These are phyloP conservation scores for Okamejei kenojei DNA, from an alignment of 2,797 vertebrate species.

Conservation along the genomic window DNA sequence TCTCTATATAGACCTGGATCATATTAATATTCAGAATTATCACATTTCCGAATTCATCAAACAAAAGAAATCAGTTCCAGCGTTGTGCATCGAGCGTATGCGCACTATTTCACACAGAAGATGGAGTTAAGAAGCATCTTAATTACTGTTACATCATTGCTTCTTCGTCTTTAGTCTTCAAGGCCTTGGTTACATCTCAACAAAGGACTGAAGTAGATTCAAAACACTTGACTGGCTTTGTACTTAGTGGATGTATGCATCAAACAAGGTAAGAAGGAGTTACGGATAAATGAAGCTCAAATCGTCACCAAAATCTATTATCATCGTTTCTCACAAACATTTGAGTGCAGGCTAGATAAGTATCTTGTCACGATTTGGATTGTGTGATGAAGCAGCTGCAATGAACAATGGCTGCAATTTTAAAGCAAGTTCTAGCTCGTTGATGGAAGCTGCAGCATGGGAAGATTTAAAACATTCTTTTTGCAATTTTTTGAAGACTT, in stretches of 20 bases:
- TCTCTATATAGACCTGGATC: not conserved
- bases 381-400: not conserved
- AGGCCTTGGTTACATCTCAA: not conserved
- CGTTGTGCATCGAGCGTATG: not conserved
- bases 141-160: not conserved
- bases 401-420: not conserved
- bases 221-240: not conserved
- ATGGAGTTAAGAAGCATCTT: not conserved
- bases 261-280: not conserved
- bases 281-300: not conserved
- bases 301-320: conserved; percentile 1
- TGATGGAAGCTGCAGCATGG: not conserved
- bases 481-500: not conserved
- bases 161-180: conserved; percentile 2
- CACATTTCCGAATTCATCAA: not conserved
- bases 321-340: not conserved
- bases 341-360: not conserved
- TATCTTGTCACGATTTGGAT: not conserved
- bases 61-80: not conserved
- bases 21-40: not conserved
- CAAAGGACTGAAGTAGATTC: conserved; percentile 8
- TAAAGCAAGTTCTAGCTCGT: too few species aligned
- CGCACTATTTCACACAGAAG: not conserved
- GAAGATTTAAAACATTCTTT: not conserved
- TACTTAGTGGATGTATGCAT: not conserved